Base-by-base conservation (phyloP, 2,797 vertebrate genomes). In the Adelosebastes latens region DNA sequence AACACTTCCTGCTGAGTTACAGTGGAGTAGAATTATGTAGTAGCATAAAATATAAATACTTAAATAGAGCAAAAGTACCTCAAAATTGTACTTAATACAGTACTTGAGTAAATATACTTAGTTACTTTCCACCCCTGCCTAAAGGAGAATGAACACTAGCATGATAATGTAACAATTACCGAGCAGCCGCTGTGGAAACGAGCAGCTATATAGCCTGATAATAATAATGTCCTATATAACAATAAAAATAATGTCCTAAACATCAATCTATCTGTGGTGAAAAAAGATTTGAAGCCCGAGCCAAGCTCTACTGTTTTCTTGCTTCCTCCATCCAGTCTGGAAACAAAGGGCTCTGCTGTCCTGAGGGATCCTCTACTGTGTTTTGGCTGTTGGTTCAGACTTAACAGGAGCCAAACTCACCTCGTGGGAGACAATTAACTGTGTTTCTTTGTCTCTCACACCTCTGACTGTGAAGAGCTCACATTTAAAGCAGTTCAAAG, bases 361-460 rank as follows among this genome's bases (percentile, higher is more conserved):
- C 82, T 9, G 13, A 39, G 80, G 70, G 80, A 81, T 61, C 65
- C 69, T 77, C 11, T 32, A 22, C 63, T 70, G 75, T 66, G 73
- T 62, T 81, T 20, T 64, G 65, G 73, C 79, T 83, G 85, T 67
- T 81, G 77, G 34, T 80, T 80, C 61, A 62, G 74, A 83, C 81
- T 82, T 81, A 87, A 87, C 78, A 83, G 64, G 18, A 88, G 62
- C 81, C 81, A 82, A 88, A 67, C 60, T 79, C 75, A 79, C 63
- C 81, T 88, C 90, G 56, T 80, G 82, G 80, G 84, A 84, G 75
- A 90, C 88, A 94, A 94, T 94, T 91, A 92, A 85, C 79, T 69
- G 65, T 82, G 81, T 79, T 55, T 75, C 52, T 72, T 63, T 79
- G 61, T 81, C 60, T 67, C 61, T 77, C 75, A 73, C 76, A 82